Evolutionary conservation across 64 coral and sea anemone genomes (phyloP), one percentile per base, ranked within the genome.

Genomic region (Montipora sp.): DNA sequence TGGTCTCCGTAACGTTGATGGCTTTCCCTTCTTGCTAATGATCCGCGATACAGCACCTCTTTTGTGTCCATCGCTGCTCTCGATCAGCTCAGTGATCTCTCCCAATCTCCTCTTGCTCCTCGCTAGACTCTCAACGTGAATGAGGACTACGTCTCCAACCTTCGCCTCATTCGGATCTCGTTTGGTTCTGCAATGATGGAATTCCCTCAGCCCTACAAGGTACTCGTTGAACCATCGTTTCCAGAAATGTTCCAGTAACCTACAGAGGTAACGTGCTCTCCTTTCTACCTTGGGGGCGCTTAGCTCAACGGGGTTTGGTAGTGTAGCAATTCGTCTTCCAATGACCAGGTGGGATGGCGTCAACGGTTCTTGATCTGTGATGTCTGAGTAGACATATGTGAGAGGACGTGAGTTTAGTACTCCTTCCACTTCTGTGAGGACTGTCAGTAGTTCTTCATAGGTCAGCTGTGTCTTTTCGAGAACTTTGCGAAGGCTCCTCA

Each of bases 361-460:
- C 16, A 93, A 47, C 0, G 90, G 79, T 65, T 83, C 81, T 87
- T 84, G 75, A 9, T 92, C 70, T 61, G 80, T 66, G 55, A 80
- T 44, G 61, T 87, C 87, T 73, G 91, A 69, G 59, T 96, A 92
- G 15, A 96, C 14, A 21, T 93, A 90, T 4, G 95, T 93, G 51
- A 96, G 80, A 67, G 90, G 95, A 61, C 87, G 87, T 78, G 95
- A 96, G 61, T 91, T 96, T 23, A 94, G 82, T 48, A 87, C 84
- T 51, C 83, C 92, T 79, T 90, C 88, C 59, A 95, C 66, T 75
- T 95, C 88, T 68, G 81, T 94, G 8, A 93, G 36, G 53, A 94
- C 88, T 71, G 83, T 91, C 36, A 55, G 48, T 19, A 96, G 91
- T 48, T 96, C 91, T 79, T 94, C 95, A 70, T 84, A 96, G 43